Conservation (phyloP, 2,888 invertebrate genomes). For the Sclerodermus sp. region DNA sequence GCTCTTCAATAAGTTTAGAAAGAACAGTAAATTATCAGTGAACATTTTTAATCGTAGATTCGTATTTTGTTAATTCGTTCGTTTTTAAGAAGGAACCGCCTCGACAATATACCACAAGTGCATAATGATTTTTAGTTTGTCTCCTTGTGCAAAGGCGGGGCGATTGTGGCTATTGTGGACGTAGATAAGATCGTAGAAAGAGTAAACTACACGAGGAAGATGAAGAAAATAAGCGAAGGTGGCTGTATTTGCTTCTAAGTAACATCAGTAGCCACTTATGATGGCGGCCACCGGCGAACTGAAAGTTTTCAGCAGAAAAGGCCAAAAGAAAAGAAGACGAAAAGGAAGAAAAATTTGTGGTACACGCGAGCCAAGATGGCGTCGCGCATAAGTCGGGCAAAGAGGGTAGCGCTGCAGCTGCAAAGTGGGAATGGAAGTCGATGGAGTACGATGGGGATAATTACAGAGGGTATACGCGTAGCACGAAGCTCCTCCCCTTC, state of each 20-base stretch:
- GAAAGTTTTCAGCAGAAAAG: constrained; percentile 11
- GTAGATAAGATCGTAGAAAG: too few species aligned
- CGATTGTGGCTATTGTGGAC: too few species aligned
- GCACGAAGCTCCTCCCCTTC: constrained; percentile 40
- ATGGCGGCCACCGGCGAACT: too few species aligned
- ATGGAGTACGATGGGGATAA: constrained; percentile 32
- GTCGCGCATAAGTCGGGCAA: constrained; percentile 19
- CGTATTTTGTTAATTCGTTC: too few species aligned
- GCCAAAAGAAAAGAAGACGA: constrained; percentile 12
- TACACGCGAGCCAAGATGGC: constrained; percentile 37
- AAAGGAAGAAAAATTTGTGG: constrained; percentile 23
- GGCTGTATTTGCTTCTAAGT: constrained; percentile 17
- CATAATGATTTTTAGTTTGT: too few species aligned
- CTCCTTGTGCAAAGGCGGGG: too few species aligned
- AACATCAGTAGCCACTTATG: constrained; percentile 8
- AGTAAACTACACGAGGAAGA: too few species aligned
- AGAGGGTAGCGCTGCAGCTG: constrained; percentile 23
- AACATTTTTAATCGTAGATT: too few species aligned
- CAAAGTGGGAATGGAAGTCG: constrained; percentile 14
- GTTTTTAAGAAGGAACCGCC: too few species aligned
- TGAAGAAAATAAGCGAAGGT: background rate
- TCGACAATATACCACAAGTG: too few species aligned
- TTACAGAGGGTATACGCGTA: constrained; percentile 34
- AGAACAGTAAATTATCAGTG: too few species aligned
- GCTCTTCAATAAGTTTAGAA: too few species aligned